Conservation (phyloP, 2,113 vertebrate species). For the Hepsetus odoe region DNA sequence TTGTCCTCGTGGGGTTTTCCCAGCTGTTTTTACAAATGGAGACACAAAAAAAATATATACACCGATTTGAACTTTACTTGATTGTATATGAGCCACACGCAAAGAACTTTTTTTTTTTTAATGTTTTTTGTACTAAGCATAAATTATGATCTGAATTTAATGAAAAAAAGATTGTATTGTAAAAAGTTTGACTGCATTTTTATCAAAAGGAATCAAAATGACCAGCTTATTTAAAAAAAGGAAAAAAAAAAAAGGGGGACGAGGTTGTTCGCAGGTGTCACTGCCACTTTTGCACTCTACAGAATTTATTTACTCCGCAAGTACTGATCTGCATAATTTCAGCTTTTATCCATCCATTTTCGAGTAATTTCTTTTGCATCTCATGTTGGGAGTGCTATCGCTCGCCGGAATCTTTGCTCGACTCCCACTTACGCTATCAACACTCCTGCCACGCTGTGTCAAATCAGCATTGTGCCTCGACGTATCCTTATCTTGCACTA, state of each 20-base stretch:
- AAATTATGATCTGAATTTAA: constrained; percentile 49
- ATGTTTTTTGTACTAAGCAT: constrained; percentile 48
- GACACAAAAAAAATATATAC: constrained; percentile 5
- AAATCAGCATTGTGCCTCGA: constrained; percentile 9
- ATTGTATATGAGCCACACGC: constrained; percentile 51
- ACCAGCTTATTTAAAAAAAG: constrained; percentile 43
- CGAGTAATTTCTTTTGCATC: not conserved
- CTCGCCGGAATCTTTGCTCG: not conserved
- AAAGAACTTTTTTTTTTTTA: not conserved
- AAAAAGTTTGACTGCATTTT: constrained; percentile 45
- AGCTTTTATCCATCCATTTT: not conserved
- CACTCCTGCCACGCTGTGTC: constrained; percentile 10
- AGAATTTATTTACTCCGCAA: not conserved
- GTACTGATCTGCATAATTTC: not conserved
- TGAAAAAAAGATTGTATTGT: constrained; percentile 45
- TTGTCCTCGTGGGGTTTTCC: constrained; percentile 13
- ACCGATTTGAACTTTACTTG: constrained; percentile 39
- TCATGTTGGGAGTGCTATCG: not conserved
- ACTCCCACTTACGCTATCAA: not conserved
- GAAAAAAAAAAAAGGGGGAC: not conserved
- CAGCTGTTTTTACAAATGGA: constrained; percentile 35
- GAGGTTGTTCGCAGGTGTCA: constrained; percentile 49
- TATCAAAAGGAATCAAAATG: constrained; percentile 42
- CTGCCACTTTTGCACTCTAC: constrained; percentile 50
- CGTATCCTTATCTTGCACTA: constrained; percentile 38